Base-by-base conservation (phyloP, 2,797 vertebrate species). In the Spinus pinus region DNA sequence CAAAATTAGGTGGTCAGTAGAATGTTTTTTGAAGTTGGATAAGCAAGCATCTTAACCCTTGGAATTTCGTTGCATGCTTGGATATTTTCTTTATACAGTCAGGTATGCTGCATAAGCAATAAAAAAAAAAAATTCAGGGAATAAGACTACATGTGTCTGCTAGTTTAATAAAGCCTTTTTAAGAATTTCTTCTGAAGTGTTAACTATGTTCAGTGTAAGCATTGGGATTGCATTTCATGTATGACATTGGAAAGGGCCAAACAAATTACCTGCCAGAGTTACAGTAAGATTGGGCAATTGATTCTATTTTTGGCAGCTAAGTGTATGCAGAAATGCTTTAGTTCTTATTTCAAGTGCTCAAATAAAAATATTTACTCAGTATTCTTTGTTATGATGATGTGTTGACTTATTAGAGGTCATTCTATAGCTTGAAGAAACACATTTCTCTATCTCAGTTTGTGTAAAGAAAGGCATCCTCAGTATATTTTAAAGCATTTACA, bases 341-440 rank as follows among this genome's bases (percentile, higher is more conserved):
- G 16, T 75, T 92, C 49, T 39, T 83, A 46, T 67, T 79, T 90
- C 9, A 53, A 9, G 47, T 78, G 11, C 25, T 49, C n/a, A 37
- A 46, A 78, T 83, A 51, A 2, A 50, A 74, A 31, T 47, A 54
- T 56, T 44, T 62, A 46, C 7, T 0, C 4, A 53, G 2, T 46
- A 6, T 69, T 27, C 19, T 75, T 13, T 49, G 17, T 79, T 62
- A 6, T 2, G 28, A 53, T 90, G 66, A 33, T 21, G 49, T 57
- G 22, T 75, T 90, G 49, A 39, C 41, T 77, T 94, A 25, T 1
- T 64, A 77, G 66, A 86, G 67, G 73, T 86, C 82, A 54, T 81
- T 94, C 46, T 61, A 2, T 83, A 95, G 86, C 92, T 94, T 94
- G 64, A 86, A 93, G 90, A 41, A 93, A 80, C 79, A 93, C 69